Base-by-base conservation (phyloP, 2,797 vertebrate genomes). In the Sebastes jordani region DNA sequence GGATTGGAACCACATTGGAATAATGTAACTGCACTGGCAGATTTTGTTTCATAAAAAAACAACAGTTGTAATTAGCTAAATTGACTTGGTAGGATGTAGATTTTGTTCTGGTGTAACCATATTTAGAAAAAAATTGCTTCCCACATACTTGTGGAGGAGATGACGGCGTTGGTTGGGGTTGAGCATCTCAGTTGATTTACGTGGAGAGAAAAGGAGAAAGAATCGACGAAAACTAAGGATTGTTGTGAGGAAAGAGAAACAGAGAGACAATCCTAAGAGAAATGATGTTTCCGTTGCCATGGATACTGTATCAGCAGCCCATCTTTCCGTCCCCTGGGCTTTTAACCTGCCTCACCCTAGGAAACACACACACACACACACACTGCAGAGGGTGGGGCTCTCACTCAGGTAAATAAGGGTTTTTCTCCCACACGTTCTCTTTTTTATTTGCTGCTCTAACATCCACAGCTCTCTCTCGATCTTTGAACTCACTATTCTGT, bases 341-440 rank as follows among this genome's bases (percentile, higher is more conserved):
- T 82, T 64, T 61, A 77, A 81, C 86, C 89, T 89, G 81, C 80
- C 61, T 81, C 74, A 4, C 71, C 78, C 46, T 2, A 25, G 25
- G 29, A 72, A 20, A 61, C 52, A 65, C 71, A 64, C 71, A 67
- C 67, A 60, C 52, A 65, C 62, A 68, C 74, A 70, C 61, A 68
- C 42, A 78, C 29, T 52, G 3, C 42, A 63, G 29, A 54, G 76
- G 83, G 82, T 52, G 76, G 59, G 74, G 46, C 71, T 84, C 32
- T 54, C 23, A 4, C 29, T 62, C 46, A 58, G 81, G 76, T 80
- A 63, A 25, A 71, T 32, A 14, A 20, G 46, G 23, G n/a, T 23
- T 76, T 81, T 63, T 54, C 65, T 79, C 20, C 38, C 10, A 42
- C 42, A 55, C 46, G 3, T 38, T 56, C 30, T 81, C 34, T 32